Base-by-base conservation (phyloP, 1,140 invertebrate genomes). In the Sarcophaga bullata region DNA sequence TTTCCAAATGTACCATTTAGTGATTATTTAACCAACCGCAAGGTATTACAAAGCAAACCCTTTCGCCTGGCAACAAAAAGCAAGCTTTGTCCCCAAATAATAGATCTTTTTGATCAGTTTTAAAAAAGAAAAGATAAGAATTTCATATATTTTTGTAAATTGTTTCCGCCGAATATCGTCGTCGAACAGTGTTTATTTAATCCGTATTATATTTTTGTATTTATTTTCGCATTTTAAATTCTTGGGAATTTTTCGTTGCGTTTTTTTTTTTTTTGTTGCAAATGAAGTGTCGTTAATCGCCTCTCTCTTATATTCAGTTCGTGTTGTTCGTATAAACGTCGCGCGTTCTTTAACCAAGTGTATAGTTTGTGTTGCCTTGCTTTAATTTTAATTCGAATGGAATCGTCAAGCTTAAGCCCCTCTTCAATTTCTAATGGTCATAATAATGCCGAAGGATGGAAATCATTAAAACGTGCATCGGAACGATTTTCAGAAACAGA, bases 401-500 rank as follows among this genome's bases (percentile, higher is more conserved):
- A 62, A 68, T 37, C 80, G 8, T 48, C 75, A 50, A 11, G 48
- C 13, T 78, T 78, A 19, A 19, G n/a, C 4, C 62, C 62, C 19
- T 48, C 73, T 46, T 17, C 15, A 48, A 76, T 15, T 4, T 37
- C 19, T 46, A 46, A 15, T 47, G 10, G 8, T 37, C 25, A 37
- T 37, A 37, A 37, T 13, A 81, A 81, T 17, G n/a, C 8, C 10
- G 75, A 50, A 19, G 62, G 9, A n/a, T 81, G 80, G 80, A 81
- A 81, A 72, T n/a, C 54, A 8, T 15, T 8, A 8, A 81, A 81
- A 81, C 80, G 80, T 48, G 11, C 68, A 46, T 49, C 80, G 10
- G 80, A 81, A 68, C 80, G 80, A 49, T 62, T 37, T 68, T 47
- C 52, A 8, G 80, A 72, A n/a, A 15, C 50, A 8, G 80, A 81